Evolutionary conservation across 2,888 invertebrate genomes (phyloP).

Genomic region (Phragmatobia fuliginosa): DNA sequence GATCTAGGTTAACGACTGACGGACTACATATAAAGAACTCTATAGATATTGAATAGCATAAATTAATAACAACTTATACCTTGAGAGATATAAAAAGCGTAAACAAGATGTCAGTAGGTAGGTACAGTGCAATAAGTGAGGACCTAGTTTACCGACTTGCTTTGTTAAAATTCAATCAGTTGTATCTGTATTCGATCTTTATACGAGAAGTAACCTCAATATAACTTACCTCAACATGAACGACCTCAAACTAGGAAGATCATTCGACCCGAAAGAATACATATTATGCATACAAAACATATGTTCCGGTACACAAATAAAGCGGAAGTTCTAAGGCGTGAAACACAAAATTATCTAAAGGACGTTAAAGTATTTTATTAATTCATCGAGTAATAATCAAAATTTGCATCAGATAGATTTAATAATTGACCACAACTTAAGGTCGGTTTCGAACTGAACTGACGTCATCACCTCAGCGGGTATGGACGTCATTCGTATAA

Average conservation of each 20-base stretch:
- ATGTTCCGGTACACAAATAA: slow-evolving; percentile 44
- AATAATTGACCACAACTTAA: slow-evolving; percentile 14
- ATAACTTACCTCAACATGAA: slow-evolving; percentile 42
- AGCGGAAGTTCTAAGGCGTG: slow-evolving; percentile 39
- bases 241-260: slow-evolving; percentile 49
- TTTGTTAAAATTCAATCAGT: slow-evolving; percentile 14
- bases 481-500: slow-evolving; percentile 1
- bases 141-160: background rate
- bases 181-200: slow-evolving; percentile 36
- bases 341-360: slow-evolving; percentile 39
- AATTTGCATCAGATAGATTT: slow-evolving; percentile 36
- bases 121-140: background rate
- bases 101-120: background rate
- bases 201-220: slow-evolving; percentile 40
- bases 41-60: background rate
- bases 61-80: background rate
- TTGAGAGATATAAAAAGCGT: background rate
- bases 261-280: slow-evolving; percentile 44
- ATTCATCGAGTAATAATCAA: slow-evolving; percentile 25
- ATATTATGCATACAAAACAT: slow-evolving; percentile 44
- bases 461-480: slow-evolving; percentile 4
- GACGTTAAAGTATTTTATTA: slow-evolving; percentile 37
- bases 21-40: too few relatives aligned
- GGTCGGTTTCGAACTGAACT: slow-evolving; percentile 7
- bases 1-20: too few relatives aligned